Conservation (phyloP, 2,113 vertebrate species). For the Neoarius graeffei region DNA sequence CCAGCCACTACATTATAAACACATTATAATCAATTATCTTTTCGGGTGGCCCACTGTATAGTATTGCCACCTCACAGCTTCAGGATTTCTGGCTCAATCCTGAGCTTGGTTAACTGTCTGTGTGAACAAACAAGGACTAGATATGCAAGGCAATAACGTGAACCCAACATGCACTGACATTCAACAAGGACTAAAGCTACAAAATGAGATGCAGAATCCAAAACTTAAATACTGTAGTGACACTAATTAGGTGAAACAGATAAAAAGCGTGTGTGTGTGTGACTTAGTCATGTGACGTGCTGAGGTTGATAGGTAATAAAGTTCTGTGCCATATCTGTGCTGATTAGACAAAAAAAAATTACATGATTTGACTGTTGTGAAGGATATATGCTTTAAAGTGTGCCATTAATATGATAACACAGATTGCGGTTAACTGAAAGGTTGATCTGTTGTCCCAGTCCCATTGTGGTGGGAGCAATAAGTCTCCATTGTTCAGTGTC, state of each 20-base stretch:
- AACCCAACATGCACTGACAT: not conserved
- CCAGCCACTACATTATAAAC: no score
- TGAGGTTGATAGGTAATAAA: not conserved
- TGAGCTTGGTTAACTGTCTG: not conserved
- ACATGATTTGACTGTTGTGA: no score
- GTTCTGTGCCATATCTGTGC: not conserved
- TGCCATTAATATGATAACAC: not conserved
- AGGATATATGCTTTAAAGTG: not conserved
- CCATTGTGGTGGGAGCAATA: not conserved
- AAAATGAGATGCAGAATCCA: not conserved
- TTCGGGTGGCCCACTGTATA: not conserved
- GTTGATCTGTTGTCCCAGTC: not conserved
- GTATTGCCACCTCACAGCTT: not conserved
- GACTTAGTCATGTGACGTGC: not conserved
- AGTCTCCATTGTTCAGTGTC: not conserved
- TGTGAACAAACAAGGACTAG: not conserved
- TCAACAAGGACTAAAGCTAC: not conserved
- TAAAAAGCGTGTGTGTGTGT: not conserved
- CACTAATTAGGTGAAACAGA: not conserved
- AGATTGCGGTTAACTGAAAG: not conserved
- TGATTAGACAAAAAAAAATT: no score
- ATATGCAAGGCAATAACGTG: not conserved
- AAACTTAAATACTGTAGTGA: not conserved
- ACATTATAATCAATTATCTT: no score
- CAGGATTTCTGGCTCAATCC: not conserved